Evolutionary conservation across 2,113 vertebrate genomes (phyloP), one percentile per base, ranked within the genome.

Genomic region (Elanus axillaris): DNA sequence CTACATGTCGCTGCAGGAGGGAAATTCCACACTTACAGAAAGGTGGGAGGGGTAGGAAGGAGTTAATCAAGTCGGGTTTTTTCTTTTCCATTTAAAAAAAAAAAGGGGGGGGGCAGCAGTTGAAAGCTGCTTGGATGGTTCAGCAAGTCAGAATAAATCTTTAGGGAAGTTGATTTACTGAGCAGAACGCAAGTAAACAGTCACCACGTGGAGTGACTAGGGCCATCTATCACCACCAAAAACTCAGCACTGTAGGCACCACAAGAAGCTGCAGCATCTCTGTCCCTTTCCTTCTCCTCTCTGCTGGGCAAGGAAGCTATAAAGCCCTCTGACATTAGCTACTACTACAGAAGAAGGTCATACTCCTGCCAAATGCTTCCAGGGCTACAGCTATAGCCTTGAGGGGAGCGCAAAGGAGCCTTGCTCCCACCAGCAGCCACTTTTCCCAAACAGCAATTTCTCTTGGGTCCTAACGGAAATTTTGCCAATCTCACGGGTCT

Each of bases 131-230:
- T 97, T 15, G 0, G 62, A 91, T 32, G 48, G 53, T 82, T 91
- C 84, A 94, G 66, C 69, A 94, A 94, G 81, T 90, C 91, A 80
- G 58, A 88, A 82, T 91, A 91, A 91, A 94, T 80, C 71, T 75
- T 79, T 31, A 66, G 53, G 66, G 81, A 94, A 85, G 74, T 0
- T 86, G 77, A 90, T 93, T 86, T 93, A 94, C 53, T 25, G 73
- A 87, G 83, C 84, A 91, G 73, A 76, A 91, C 1, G 4, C 58
- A 89, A 93, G 71, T 83, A 94, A 78, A 95, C 77, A 67, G 73
- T 48, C n/a, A 7, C 81, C 73, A 85, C 1, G 7, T 85, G 83
- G 48, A 47, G 84, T 4, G 3, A 43, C 60, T 25, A 43, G 32
- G 38, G 69, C 36, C 50, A 87, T 69, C 69, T 75, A 62, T 91